Percentiles rank a stretch among this genome's conserved stretches.
These are phyloP conservation scores for Medauroidea extradentata DNA, from an alignment of 1,140 invertebrate genomes.

Conservation along the genomic window DNA sequence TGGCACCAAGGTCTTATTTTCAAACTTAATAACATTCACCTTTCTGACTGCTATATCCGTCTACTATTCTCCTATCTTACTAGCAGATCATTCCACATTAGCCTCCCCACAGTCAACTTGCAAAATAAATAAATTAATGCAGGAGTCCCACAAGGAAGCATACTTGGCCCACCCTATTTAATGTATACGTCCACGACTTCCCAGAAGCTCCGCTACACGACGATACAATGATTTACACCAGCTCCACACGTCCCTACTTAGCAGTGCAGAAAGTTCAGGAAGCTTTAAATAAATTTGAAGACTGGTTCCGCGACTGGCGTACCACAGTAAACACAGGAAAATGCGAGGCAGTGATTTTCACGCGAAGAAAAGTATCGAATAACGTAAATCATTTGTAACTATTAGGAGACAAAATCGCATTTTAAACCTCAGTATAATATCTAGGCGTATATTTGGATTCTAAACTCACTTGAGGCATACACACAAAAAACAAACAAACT, in stretches of 20 bases:
- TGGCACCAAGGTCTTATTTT: conserved; percentile 29
- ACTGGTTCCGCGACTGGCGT: not conserved
- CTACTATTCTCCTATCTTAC: not conserved
- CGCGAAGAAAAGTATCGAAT: not conserved
- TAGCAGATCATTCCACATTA: not conserved
- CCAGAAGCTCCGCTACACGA: conserved; percentile 11
- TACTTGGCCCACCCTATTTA: conserved; percentile 15
- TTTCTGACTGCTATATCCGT: not conserved
- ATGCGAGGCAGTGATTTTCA: not conserved
- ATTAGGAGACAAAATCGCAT: not conserved
- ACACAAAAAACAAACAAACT: not conserved
- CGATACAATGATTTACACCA: conserved; percentile 3
- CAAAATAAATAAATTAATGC: not conserved
- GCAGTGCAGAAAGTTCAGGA: not conserved
- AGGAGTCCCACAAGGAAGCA: conserved; percentile 12
- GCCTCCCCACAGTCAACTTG: not conserved
- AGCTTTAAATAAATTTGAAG: not conserved
- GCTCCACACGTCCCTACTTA: not conserved
- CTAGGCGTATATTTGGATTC: not conserved
- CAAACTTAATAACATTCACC: not conserved
- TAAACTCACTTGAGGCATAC: not conserved
- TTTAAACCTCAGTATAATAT: not conserved
- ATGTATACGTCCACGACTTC: conserved; percentile 14
- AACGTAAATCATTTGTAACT: not conserved
- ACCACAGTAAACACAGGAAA: not conserved